Conservation (phyloP, 2,888 invertebrate genomes). For the Cotesia congregata region DNA sequence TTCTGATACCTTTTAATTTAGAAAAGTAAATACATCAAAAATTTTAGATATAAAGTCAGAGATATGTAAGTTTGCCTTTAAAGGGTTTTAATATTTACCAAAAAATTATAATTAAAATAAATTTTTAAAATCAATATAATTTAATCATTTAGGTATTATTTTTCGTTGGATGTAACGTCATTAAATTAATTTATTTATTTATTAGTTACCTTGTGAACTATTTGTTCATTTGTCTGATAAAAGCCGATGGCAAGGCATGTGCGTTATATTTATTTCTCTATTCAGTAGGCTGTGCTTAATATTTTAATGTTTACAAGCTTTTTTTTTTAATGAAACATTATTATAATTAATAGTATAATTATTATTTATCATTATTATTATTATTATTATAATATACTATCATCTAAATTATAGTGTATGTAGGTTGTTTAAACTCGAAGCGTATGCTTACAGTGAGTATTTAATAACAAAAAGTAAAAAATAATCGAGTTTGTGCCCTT, state of each 20-base stretch:
- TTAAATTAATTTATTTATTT: not conserved
- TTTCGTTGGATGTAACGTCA: not conserved
- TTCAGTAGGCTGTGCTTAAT: not conserved
- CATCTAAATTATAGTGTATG: not conserved
- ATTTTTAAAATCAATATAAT: not conserved
- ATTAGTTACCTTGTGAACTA: not conserved
- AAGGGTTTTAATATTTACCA: not conserved
- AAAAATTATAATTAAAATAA: not conserved
- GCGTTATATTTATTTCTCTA: not conserved
- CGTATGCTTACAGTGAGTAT: not conserved
- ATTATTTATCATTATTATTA: not conserved
- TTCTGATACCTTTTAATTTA: constrained; percentile 41
- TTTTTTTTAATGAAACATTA: not conserved
- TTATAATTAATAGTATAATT: not conserved
- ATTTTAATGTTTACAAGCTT: not conserved
- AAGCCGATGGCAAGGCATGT: constrained; percentile 1
- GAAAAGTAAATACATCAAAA: constrained; percentile 47
- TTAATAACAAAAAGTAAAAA: constrained; percentile 9
- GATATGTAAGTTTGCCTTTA: not conserved
- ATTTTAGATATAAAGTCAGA: constrained; percentile 1
- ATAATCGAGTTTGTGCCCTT: not conserved
- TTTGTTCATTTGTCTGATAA: not conserved
- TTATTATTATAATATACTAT: not conserved
- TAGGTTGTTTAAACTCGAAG: not conserved
- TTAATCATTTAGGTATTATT: not conserved